Base-by-base conservation (phyloP, 1,140 invertebrate genomes). In the Macrobrachium nipponense region DNA sequence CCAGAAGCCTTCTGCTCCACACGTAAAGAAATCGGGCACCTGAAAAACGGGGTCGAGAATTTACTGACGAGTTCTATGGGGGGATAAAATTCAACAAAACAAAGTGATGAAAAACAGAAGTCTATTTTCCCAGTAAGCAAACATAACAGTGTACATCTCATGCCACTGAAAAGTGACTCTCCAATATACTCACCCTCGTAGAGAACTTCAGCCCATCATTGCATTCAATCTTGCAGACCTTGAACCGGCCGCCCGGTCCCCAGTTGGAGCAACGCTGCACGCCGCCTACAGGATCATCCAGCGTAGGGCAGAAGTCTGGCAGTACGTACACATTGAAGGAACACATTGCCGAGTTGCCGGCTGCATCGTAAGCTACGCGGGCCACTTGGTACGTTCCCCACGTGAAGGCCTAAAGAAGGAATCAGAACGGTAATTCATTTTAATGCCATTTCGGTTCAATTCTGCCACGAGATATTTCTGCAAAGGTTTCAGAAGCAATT, bases 1-100 rank as follows among this genome's bases (percentile, higher is more conserved):
- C 97, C 97, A 99, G 91, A 97, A 97, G 61, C 97, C 97, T 94
- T 99, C 97, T 80, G 96, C 96, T 18, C 97, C 97, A 91, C 98
- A 99, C 10, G 97, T 98, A 90, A 98, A 99, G 92, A 98, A 99
- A 89, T 96, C 96, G 0, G 97, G 97, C 59, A 98, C 95, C 91
- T 97, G 95, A 1, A 97, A 97, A 60, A 58, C 27, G 36, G 27
- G 23, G 72, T 20, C 15, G 17, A 64, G 17, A 36, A 79, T 72
- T n/a, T 18, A 43, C 44, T 44, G 27, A 36, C 20, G 17, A 23
- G 14, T 27, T 79, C 11, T 60, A 17, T 64, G 61, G 20, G 23
- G 20, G 43, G 43, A 43, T 2, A 76, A 51, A 51, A 51, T 12
- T 51, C 51, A 51, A 10, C 51, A 8, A 12, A 10, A 10, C 12